These are phyloP conservation scores for Macrophya alboannulata DNA, from an alignment of 2,888 invertebrate species.

Conservation along the genomic window DNA sequence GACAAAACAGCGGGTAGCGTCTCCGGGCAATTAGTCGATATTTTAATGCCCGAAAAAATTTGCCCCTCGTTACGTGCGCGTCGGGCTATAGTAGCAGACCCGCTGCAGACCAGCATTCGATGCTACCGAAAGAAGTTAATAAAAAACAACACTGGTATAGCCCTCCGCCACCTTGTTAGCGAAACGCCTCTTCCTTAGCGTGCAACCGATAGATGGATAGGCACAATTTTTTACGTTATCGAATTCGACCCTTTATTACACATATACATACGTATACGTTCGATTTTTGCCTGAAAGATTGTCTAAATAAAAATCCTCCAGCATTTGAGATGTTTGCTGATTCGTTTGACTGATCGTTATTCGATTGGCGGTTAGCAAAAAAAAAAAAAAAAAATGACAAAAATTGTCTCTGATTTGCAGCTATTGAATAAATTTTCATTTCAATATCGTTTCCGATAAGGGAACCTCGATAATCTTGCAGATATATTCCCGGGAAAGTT, in stretches of 20 bases:
- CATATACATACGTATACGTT: neutral
- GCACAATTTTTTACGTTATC: neutral
- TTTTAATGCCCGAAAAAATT: constrained; percentile 79
- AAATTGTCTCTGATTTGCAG: neutral
- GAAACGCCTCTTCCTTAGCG: constrained; percentile 66
- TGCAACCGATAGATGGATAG: constrained; percentile 39
- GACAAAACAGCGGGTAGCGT: constrained; percentile 75
- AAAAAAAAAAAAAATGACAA: neutral
- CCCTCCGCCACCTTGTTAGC: constrained; percentile 79
- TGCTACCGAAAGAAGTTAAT: constrained; percentile 69
- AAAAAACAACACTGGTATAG: constrained; percentile 73
- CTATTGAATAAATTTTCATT: neutral
- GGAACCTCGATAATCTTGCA: too few species aligned
- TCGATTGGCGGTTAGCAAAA: too few species aligned
- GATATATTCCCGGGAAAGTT: neutral
- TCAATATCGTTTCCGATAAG: neutral
- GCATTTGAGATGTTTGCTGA: too few species aligned
- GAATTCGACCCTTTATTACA: neutral
- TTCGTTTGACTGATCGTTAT: too few species aligned
- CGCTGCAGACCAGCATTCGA: constrained; percentile 58
- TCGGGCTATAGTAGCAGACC: constrained; percentile 44
- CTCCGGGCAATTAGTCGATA: constrained; percentile 80
- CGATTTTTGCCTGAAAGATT: too few species aligned
- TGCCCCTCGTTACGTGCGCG: constrained; percentile 75
- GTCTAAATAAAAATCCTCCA: too few species aligned